Evolutionary conservation across 2,888 invertebrate species (phyloP).

Genomic region (Epsilonema sp.): DNA sequence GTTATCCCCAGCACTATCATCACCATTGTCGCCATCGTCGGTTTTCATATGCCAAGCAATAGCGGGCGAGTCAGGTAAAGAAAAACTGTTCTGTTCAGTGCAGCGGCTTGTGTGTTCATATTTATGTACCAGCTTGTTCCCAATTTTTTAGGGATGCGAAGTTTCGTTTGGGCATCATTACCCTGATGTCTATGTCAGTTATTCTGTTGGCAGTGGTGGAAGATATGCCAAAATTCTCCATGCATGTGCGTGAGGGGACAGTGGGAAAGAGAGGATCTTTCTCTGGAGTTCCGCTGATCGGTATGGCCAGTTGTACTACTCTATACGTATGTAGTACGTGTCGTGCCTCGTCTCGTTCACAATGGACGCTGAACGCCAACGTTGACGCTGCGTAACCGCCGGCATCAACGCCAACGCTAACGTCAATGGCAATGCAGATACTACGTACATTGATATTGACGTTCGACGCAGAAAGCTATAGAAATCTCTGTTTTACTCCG

Average conservation of each 20-base stretch:
- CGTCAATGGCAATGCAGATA: too few relatives aligned
- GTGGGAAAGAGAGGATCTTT: constrained; percentile 20
- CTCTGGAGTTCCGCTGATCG: constrained; percentile 25
- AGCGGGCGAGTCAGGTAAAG: constrained; percentile 20
- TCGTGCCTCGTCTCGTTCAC: too few relatives aligned
- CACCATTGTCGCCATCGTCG: constrained; percentile 26
- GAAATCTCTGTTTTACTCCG: too few relatives aligned
- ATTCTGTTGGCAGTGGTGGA: constrained; percentile 25
- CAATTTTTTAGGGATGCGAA: constrained; percentile 22
- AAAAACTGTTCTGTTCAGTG: background rate
- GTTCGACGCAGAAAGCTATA: too few relatives aligned
- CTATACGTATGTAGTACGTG: too few relatives aligned
- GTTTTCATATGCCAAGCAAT: constrained; percentile 25
- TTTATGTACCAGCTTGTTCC: too few relatives aligned
- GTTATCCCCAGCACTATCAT: constrained; percentile 27
- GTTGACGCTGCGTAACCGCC: too few relatives aligned
- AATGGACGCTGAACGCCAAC: too few relatives aligned
- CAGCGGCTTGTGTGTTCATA: background rate
- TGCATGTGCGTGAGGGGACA: background rate
- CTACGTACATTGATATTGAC: too few relatives aligned
- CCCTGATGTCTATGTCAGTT: constrained; percentile 27
- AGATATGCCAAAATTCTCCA: constrained; percentile 7
- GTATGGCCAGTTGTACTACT: too few relatives aligned
- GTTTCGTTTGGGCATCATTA: constrained; percentile 28
- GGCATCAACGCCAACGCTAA: too few relatives aligned